Conservation (phyloP, 2,113 vertebrate species). For the Trematomus loennbergii region DNA sequence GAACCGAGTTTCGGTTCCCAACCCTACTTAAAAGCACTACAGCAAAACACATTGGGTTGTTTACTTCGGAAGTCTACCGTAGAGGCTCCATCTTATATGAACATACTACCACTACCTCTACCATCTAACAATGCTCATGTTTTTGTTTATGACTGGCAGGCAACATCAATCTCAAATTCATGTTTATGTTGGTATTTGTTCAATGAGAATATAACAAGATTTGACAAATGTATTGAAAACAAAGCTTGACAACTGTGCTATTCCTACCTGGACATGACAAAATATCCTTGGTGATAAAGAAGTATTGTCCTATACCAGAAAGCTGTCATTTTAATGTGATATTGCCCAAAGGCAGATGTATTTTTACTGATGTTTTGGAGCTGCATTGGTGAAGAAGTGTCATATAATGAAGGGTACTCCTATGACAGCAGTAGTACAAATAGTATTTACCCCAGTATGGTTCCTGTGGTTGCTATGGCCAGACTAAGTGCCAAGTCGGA, state of each 20-base stretch:
- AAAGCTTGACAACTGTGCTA: background rate
- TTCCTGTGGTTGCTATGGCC: background rate
- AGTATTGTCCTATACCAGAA: background rate
- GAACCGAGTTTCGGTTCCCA: no score
- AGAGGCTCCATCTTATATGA: no score
- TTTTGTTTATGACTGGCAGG: background rate
- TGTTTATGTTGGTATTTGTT: background rate
- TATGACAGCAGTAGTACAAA: background rate
- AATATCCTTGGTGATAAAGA: background rate
- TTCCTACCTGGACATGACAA: background rate
- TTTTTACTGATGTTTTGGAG: background rate
- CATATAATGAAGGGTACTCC: background rate
- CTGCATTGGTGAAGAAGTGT: background rate
- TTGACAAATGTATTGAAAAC: background rate
- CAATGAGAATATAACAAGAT: background rate
- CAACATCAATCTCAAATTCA: background rate
- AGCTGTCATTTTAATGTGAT: background rate
- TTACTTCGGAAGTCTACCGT: no score
- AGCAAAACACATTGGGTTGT: conserved; percentile 55
- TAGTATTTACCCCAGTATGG: conserved; percentile 1
- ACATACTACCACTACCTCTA: background rate
- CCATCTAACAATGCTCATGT: background rate
- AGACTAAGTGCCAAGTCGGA: background rate
- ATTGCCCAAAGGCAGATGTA: no score
- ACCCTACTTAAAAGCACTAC: conserved; percentile 38